phyloP scores from a whole-genome alignment of 2,113 vertebrate genomes.

The Penelope pileata region DNA sequence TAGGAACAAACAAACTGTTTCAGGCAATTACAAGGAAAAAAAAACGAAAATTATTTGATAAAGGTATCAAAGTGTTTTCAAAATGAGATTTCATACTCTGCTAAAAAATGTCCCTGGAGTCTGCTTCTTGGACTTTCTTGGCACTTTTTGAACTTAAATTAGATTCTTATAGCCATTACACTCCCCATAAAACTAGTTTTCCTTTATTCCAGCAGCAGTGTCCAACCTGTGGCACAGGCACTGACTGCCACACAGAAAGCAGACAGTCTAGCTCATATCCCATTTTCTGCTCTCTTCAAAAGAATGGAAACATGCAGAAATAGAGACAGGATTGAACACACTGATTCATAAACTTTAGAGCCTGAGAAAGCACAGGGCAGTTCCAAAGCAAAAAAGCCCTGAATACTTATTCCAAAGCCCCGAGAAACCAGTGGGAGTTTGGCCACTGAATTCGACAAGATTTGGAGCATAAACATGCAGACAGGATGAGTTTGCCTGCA shows the following conservation, averaged over 20 bases:
- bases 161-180: neutral
- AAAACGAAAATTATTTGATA: neutral
- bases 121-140: conserved; percentile 25
- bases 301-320: conserved; percentile 20
- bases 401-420: neutral
- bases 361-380: neutral
- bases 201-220: conserved; percentile 3
- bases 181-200: conserved; percentile 27
- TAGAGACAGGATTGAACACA: neutral
- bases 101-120: conserved; percentile 6
- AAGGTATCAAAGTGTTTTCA: neutral
- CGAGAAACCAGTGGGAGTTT: neutral
- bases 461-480: neutral
- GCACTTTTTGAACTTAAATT: neutral
- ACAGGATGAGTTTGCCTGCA: neutral
- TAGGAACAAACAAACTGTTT: neutral
- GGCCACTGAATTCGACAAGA: neutral
- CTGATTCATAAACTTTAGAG: neutral
- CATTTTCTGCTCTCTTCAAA: neutral
- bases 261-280: neutral
- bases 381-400: neutral
- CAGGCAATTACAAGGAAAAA: neutral
- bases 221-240: neutral
- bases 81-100: conserved; percentile 5
- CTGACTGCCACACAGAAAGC: conserved; percentile 46